Percentiles rank a stretch among this genome's conserved stretches.
Evolutionary conservation across 2,888 invertebrate genomes (phyloP).

Genomic region (Melieria crassipennis): DNA sequence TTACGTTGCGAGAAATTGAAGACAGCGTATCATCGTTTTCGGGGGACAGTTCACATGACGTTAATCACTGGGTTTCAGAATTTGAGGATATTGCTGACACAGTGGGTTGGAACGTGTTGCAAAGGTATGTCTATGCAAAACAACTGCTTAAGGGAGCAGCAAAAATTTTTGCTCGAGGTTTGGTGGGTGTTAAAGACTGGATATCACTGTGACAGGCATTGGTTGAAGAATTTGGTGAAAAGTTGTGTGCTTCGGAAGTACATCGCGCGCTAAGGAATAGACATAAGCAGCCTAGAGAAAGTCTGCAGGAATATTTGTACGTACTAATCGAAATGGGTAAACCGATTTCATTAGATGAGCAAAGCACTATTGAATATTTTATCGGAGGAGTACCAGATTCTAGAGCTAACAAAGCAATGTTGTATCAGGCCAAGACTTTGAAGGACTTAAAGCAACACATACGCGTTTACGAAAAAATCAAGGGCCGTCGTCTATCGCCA

Average conservation of each 20-base stretch:
- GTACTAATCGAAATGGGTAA: conserved; percentile 21
- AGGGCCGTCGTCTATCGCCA: conserved; percentile 7
- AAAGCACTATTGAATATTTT: conserved; percentile 23
- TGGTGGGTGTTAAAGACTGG: conserved; percentile 21
- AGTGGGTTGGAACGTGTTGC: conserved; percentile 32
- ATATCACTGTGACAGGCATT: conserved; percentile 4
- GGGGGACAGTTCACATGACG: conserved; percentile 27
- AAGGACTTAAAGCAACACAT: conserved; percentile 16
- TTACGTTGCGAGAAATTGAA: conserved; percentile 28
- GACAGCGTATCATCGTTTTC: conserved; percentile 29
- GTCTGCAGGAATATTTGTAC: conserved; percentile 28
- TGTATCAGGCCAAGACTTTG: conserved; percentile 20
- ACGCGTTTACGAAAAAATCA: conserved; percentile 17
- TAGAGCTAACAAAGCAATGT: neutral
- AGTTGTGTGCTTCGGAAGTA: conserved; percentile 22
- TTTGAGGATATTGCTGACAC: conserved; percentile 35
- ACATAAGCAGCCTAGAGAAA: conserved; percentile 14
- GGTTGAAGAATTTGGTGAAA: conserved; percentile 13
- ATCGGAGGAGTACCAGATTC: conserved; percentile 5
- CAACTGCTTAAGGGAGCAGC: conserved; percentile 32
- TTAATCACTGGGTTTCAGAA: conserved; percentile 32
- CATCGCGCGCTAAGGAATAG: conserved; percentile 20
- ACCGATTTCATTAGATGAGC: conserved; percentile 28
- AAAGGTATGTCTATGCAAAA: conserved; percentile 34
- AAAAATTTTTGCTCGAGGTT: conserved; percentile 29